A percentile compares a stretch with the other conserved stretches of the same genome.
phyloP scores from a whole-genome alignment of 2,797 vertebrate species.

The Vireo griseus region DNA sequence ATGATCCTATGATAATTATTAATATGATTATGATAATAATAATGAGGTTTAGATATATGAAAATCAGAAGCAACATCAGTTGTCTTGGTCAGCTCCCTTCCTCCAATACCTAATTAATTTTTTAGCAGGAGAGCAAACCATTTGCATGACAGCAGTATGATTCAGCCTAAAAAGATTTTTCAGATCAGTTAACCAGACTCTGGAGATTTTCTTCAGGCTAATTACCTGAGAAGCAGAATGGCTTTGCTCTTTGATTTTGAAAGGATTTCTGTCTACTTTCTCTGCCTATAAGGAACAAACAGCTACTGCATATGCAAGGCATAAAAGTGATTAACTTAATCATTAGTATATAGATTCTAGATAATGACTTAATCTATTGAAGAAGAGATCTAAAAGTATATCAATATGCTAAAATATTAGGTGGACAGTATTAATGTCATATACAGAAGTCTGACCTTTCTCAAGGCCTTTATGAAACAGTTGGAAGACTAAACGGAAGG shows the following conservation, averaged over 20 bases:
- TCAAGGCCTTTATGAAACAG: neutral
- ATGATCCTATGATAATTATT: neutral
- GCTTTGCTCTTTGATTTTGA: slow-evolving; percentile 39
- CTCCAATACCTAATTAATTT: neutral
- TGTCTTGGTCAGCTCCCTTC: neutral
- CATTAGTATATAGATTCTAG: neutral
- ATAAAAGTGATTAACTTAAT: neutral
- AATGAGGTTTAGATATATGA: neutral
- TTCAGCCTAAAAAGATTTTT: neutral
- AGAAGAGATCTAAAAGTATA: neutral
- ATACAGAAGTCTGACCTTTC: neutral
- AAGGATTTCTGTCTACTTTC: neutral
- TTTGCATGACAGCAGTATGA: neutral
- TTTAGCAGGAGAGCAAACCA: neutral
- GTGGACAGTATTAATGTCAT: neutral
- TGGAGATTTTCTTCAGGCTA: neutral
- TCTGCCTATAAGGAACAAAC: neutral
- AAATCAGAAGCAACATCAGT: neutral
- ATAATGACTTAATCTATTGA: neutral
- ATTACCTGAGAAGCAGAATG: neutral
- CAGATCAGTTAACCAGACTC: neutral
- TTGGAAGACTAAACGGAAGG: neutral
- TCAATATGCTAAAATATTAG: neutral
- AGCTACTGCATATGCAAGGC: neutral
- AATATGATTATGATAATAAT: neutral